phyloP scores from a whole-genome alignment of 1,140 invertebrate genomes.

The Listronotus oregonensis region DNA sequence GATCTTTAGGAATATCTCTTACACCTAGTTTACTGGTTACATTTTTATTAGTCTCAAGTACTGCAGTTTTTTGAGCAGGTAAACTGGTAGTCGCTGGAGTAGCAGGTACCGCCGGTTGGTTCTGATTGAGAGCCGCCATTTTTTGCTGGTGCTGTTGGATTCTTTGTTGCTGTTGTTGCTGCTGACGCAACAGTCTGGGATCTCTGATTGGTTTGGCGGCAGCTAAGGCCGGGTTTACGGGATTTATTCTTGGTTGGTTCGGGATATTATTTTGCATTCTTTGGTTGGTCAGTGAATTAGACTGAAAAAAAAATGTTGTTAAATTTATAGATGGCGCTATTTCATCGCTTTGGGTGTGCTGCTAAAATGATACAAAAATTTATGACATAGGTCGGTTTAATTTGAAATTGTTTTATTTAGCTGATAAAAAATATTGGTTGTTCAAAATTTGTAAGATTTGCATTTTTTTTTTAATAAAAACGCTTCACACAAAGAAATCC shows the following conservation, averaged over 20 bases:
- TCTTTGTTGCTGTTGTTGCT: constrained; percentile 50
- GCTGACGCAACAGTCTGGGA: constrained; percentile 63
- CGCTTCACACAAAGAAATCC: too few relatives aligned
- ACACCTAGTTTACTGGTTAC: constrained; percentile 51
- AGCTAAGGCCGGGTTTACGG: constrained; percentile 66
- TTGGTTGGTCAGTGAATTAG: constrained; percentile 15
- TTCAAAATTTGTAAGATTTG: too few relatives aligned
- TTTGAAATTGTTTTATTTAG: too few relatives aligned
- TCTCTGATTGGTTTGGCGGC: constrained; percentile 61
- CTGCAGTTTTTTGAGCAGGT: constrained; percentile 44
- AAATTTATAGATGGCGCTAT: too few relatives aligned
- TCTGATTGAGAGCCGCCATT: not conserved
- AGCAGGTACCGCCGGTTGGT: not conserved
- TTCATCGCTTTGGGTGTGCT: too few relatives aligned
- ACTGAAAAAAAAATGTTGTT: constrained; percentile 15
- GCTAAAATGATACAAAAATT: too few relatives aligned
- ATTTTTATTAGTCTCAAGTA: constrained; percentile 51
- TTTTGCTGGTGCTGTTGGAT: too few relatives aligned
- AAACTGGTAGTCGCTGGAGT: constrained; percentile 14
- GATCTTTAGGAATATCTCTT: constrained; percentile 50
- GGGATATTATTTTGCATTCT: constrained; percentile 12
- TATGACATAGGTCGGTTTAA: too few relatives aligned
- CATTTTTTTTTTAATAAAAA: too few relatives aligned
- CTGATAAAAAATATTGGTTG: too few relatives aligned
- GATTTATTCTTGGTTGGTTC: constrained; percentile 61